These are phyloP conservation scores for Menura novaehollandiae DNA, from an alignment of 2,113 vertebrate genomes.

Conservation along the genomic window DNA sequence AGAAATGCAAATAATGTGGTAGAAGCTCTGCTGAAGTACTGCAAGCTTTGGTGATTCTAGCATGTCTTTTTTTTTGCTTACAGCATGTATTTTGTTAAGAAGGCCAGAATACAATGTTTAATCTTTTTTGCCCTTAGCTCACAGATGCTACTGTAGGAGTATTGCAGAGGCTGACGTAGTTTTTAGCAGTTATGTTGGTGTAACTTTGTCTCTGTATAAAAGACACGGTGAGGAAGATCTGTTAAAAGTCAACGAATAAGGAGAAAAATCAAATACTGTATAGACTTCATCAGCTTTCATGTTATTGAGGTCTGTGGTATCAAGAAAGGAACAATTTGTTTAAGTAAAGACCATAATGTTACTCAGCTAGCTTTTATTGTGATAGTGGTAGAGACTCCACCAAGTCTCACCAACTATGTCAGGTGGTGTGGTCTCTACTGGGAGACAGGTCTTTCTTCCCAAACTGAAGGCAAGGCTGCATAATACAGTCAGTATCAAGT, in stretches of 20 bases:
- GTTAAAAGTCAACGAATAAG: not conserved
- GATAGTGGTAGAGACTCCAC: not conserved
- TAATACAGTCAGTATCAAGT: not conserved
- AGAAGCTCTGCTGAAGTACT: not conserved
- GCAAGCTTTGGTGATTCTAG: not conserved
- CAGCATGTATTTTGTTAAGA: not conserved
- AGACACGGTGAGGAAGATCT: constrained; percentile 13
- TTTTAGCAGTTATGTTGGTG: constrained; percentile 64
- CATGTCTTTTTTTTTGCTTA: not conserved
- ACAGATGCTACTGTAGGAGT: constrained; percentile 64
- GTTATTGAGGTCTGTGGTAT: not conserved
- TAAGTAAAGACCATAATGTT: not conserved
- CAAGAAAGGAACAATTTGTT: not conserved
- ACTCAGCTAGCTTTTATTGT: not conserved
- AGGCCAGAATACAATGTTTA: constrained; percentile 13
- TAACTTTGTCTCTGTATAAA: constrained; percentile 44
- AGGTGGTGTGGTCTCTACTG: not conserved
- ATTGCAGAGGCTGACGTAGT: constrained; percentile 56
- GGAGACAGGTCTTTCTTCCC: not conserved
- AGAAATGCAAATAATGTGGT: not conserved
- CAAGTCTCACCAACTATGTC: not conserved
- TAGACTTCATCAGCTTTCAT: not conserved
- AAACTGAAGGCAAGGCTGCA: not conserved
- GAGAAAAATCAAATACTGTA: not conserved
- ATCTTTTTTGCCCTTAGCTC: constrained; percentile 44